Percentiles rank a stretch among this genome's conserved stretches.
Conservation (phyloP, 2,797 vertebrate genomes). For the Australoheros facetus region DNA sequence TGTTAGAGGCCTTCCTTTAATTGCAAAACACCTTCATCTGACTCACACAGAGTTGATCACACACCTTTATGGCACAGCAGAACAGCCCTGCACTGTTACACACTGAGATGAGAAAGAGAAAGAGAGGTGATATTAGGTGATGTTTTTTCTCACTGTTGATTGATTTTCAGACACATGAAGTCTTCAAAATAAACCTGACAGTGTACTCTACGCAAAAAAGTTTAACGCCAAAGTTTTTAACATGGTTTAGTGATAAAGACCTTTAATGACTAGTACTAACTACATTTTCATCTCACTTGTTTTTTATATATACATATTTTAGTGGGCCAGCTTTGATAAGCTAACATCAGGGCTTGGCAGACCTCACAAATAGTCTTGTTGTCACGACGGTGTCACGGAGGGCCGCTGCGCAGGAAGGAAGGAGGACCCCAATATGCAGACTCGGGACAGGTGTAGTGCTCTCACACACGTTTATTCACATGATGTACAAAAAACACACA, state of each 20-base stretch:
- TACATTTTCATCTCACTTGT: too few species aligned
- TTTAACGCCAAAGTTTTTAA: background rate
- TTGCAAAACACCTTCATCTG: constrained; percentile 83
- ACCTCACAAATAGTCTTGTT: constrained; percentile 1
- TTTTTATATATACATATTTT: background rate
- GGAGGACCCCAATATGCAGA: too few species aligned
- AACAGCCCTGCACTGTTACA: constrained; percentile 24
- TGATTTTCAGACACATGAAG: background rate
- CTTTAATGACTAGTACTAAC: background rate
- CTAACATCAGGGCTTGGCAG: background rate
- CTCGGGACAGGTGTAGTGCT: too few species aligned
- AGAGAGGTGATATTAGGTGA: constrained; percentile 4
- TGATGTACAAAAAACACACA: too few species aligned
- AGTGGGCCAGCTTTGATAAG: background rate
- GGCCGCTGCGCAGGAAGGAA: too few species aligned
- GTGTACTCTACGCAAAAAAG: background rate
- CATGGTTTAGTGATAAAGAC: background rate
- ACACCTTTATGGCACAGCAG: constrained; percentile 47
- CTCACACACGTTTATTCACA: too few species aligned
- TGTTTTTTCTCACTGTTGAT: background rate
- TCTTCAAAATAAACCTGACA: background rate
- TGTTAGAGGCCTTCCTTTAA: constrained; percentile 66
- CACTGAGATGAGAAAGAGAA: constrained; percentile 15
- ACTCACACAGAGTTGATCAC: constrained; percentile 77
- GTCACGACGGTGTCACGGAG: too few species aligned